A percentile compares a stretch with the other conserved stretches of the same genome.
These are phyloP conservation scores for Ophion ellenae DNA, from an alignment of 2,888 invertebrate species.

Conservation along the genomic window DNA sequence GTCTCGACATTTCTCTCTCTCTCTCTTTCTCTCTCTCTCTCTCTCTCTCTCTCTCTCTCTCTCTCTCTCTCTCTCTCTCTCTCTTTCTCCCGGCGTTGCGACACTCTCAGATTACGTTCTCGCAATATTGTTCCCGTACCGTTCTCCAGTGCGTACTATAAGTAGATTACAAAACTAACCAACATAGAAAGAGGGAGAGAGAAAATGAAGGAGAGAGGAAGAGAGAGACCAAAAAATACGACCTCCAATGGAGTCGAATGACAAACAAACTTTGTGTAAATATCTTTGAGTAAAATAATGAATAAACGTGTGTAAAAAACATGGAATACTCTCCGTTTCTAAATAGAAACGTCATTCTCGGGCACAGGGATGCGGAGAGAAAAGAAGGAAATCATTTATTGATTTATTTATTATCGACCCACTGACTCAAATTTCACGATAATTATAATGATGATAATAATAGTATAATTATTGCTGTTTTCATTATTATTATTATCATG, in stretches of 20 bases:
- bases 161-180: slow-evolving; percentile 45
- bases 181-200: slow-evolving; percentile 1
- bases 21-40: not conserved
- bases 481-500: too few species aligned
- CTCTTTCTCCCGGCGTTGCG: not conserved
- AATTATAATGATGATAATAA: too few species aligned
- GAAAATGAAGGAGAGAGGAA: slow-evolving; percentile 3
- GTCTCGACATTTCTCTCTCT: slow-evolving; percentile 37
- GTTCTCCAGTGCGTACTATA: slow-evolving; percentile 9
- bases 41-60: not conserved
- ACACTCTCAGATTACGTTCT: slow-evolving; percentile 54
- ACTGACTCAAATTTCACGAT: not conserved
- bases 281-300: not conserved
- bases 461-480: too few species aligned
- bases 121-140: slow-evolving; percentile 41
- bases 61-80: not conserved
- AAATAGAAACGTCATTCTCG: not conserved
- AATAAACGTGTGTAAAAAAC: not conserved
- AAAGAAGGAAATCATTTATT: not conserved
- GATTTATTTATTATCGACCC: not conserved
- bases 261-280: slow-evolving; percentile 24
- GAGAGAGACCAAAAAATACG: not conserved
- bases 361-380: not conserved
- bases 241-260: slow-evolving; percentile 32
- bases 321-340: not conserved